These are phyloP conservation scores for Pyrochroa serraticornis DNA, from an alignment of 2,888 invertebrate genomes.

Conservation along the genomic window DNA sequence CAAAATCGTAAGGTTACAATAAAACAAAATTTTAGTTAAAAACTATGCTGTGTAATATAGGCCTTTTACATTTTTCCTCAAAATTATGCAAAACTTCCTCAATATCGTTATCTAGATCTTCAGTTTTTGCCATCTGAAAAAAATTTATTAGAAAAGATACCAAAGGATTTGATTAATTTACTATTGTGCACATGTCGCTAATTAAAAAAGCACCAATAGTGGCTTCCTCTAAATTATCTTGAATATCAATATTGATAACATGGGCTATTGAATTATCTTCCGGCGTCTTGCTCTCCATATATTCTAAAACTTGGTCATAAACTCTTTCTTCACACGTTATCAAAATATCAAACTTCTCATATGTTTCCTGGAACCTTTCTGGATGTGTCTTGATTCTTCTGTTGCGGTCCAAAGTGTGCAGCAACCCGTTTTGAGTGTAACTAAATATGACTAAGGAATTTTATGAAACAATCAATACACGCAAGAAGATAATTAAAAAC, in stretches of 20 bases:
- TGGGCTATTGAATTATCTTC: constrained; percentile 89
- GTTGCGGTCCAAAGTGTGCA: constrained; percentile 98
- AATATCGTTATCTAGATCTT: constrained; percentile 96
- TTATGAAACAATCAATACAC: not conserved
- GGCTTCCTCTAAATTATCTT: constrained; percentile 99
- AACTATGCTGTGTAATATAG: constrained; percentile 90
- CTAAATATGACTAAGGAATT: constrained; percentile 1
- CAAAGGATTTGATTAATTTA: constrained; percentile 5
- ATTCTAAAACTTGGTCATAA: constrained; percentile 96
- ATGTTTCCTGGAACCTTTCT: constrained; percentile 90
- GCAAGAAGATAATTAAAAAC: no score
- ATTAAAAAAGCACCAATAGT: constrained; percentile 98
- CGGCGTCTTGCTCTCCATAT: constrained; percentile 82
- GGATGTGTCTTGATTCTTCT: constrained; percentile 92
- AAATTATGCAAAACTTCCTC: constrained; percentile 95
- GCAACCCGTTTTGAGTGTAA: constrained; percentile 94
- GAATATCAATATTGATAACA: constrained; percentile 97
- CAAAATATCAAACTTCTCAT: constrained; percentile 92
- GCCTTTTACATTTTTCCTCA: constrained; percentile 84
- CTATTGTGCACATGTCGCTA: constrained; percentile 89
- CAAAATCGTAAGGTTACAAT: not conserved
- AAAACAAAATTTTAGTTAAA: constrained; percentile 74
- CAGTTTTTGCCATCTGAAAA: constrained; percentile 73
- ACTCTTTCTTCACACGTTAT: constrained; percentile 98
- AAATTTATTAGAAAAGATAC: not conserved